A percentile compares a stretch with the other conserved stretches of the same genome.
Conservation (phyloP, 2,888 invertebrate genomes). For the Synergus laeviventris region DNA sequence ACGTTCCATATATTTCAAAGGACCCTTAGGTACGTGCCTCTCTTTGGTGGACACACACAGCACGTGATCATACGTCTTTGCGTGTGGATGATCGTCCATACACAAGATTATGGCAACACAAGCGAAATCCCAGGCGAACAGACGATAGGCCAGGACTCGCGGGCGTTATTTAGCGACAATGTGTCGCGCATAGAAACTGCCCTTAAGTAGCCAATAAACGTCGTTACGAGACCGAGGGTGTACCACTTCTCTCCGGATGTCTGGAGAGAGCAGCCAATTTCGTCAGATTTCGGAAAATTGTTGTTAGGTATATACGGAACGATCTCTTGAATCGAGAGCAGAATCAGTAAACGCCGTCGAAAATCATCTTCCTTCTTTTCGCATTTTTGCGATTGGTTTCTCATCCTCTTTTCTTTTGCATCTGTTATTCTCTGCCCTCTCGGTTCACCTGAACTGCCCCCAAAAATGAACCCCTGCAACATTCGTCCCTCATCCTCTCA, state of each 20-base stretch:
- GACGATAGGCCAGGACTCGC: conserved; percentile 49
- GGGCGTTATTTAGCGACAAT: conserved; percentile 75
- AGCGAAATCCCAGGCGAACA: conserved; percentile 37
- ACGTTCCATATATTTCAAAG: conserved; percentile 50
- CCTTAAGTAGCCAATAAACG: conserved; percentile 76
- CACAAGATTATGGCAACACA: conserved; percentile 44
- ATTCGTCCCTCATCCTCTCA: conserved; percentile 26
- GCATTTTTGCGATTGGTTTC: conserved; percentile 30
- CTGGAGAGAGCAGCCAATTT: conserved; percentile 71
- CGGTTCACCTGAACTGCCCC: conserved; percentile 16
- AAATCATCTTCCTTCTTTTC: conserved; percentile 12
- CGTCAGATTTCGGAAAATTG: conserved; percentile 76
- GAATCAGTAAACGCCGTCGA: conserved; percentile 69
- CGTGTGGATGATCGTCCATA: conserved; percentile 43
- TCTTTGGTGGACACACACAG: conserved; percentile 33
- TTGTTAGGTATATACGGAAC: conserved; percentile 71
- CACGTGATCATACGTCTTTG: conserved; percentile 44
- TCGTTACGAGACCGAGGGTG: conserved; percentile 64
- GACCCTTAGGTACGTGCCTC: conserved; percentile 41
- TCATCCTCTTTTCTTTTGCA: neutral
- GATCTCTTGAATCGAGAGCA: conserved; percentile 65
- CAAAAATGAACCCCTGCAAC: conserved; percentile 22
- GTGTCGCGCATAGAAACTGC: conserved; percentile 77
- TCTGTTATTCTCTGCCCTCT: neutral
- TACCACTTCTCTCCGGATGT: conserved; percentile 49